Percentiles rank a stretch among this genome's conserved stretches.
These are phyloP conservation scores for Aplochiton taeniatus DNA, from an alignment of 2,797 vertebrate genomes.

Conservation along the genomic window DNA sequence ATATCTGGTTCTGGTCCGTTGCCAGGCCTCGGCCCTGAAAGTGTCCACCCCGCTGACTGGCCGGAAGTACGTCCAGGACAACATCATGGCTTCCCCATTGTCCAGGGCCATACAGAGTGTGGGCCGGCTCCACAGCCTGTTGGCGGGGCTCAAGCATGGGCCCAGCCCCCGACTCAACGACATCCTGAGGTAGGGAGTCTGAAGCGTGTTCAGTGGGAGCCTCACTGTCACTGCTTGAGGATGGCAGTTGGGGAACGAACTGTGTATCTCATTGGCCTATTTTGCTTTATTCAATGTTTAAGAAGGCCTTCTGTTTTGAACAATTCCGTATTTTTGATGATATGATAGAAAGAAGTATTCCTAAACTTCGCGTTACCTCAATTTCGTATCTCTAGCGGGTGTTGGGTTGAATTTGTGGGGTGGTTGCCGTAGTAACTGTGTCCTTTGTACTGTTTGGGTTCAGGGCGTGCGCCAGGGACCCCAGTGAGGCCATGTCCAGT, in stretches of 20 bases:
- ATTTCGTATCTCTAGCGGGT: too few relatives aligned
- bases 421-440: neutral
- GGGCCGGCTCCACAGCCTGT: slow-evolving; percentile 82
- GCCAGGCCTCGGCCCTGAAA: slow-evolving; percentile 78
- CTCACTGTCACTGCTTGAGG: too few relatives aligned
- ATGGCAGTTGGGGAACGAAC: too few relatives aligned
- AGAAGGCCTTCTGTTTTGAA: too few relatives aligned
- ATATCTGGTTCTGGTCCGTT: neutral
- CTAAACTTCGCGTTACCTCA: too few relatives aligned
- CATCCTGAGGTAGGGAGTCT: slow-evolving; percentile 76
- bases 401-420: too few relatives aligned
- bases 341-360: too few relatives aligned
- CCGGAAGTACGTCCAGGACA: slow-evolving; percentile 80
- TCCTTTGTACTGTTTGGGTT: slow-evolving; percentile 13
- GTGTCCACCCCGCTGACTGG: slow-evolving; percentile 83
- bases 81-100: slow-evolving; percentile 76
- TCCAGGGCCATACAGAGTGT: slow-evolving; percentile 83
- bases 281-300: too few relatives aligned
- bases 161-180: slow-evolving; percentile 82
- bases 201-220: too few relatives aligned
- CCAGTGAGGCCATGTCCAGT: slow-evolving; percentile 80
- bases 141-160: slow-evolving; percentile 83
- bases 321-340: too few relatives aligned
- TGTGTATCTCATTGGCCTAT: too few relatives aligned
- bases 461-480: slow-evolving; percentile 88